phyloP scores from a whole-genome alignment of 2,888 invertebrate species.

The Uloborus plumipes region DNA sequence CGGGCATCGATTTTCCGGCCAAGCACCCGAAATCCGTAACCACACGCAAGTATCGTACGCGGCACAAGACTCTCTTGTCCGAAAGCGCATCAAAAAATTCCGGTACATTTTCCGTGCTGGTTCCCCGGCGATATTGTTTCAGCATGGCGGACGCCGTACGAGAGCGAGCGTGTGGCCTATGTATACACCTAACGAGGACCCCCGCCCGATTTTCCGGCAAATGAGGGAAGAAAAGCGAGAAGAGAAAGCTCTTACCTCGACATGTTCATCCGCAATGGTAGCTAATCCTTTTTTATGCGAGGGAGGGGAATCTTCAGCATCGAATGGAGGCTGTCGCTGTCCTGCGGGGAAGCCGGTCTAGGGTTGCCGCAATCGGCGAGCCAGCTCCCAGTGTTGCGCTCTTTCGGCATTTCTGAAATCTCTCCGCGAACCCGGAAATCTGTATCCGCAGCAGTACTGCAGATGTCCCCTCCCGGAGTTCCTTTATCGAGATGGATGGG shows the following conservation, averaged over 20 bases:
- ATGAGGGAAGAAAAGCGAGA: too few relatives aligned
- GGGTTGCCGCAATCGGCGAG: constrained; percentile 36
- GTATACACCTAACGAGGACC: too few relatives aligned
- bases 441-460: constrained; percentile 26
- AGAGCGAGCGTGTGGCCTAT: too few relatives aligned
- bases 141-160: too few relatives aligned
- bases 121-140: too few relatives aligned
- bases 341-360: constrained; percentile 45
- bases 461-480: constrained; percentile 11
- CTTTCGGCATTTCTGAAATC: background rate
- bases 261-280: constrained; percentile 25
- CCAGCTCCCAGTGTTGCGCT: constrained; percentile 19
- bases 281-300: constrained; percentile 18
- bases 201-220: too few relatives aligned
- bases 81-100: too few relatives aligned
- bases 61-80: too few relatives aligned
- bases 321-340: constrained; percentile 50
- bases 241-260: constrained; percentile 29
- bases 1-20: too few relatives aligned
- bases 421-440: constrained; percentile 2
- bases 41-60: too few relatives aligned
- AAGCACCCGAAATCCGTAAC: too few relatives aligned
- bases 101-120: too few relatives aligned
- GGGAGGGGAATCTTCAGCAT: constrained; percentile 16
- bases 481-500: background rate